phyloP scores from a whole-genome alignment of 2,888 invertebrate genomes.

The Ctena decussata region DNA sequence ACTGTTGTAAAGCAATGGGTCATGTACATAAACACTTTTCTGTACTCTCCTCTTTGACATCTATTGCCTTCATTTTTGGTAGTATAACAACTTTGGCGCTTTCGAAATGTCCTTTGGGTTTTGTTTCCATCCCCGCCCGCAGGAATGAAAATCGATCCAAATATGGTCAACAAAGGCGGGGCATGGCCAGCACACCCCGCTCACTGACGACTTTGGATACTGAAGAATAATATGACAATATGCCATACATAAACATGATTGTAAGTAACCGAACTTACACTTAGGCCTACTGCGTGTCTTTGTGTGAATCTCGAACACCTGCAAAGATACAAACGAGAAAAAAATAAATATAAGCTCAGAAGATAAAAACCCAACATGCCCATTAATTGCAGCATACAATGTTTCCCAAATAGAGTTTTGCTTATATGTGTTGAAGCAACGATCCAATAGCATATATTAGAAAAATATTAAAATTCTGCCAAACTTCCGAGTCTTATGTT shows the following conservation, averaged over 20 bases:
- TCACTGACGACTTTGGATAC: neutral
- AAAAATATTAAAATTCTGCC: too few species aligned
- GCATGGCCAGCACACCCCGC: neutral
- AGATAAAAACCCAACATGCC: too few species aligned
- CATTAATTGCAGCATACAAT: too few species aligned
- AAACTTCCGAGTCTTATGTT: too few species aligned
- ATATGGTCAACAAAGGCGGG: neutral
- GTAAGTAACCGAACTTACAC: conserved; percentile 79
- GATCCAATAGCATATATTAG: too few species aligned
- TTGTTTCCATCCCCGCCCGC: conserved; percentile 42
- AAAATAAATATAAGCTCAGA: too few species aligned
- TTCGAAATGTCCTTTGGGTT: neutral
- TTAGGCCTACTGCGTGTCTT: conserved; percentile 81
- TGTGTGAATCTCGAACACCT: conserved; percentile 70
- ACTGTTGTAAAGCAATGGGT: neutral
- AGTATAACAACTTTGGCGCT: neutral
- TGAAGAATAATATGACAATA: conserved; percentile 78
- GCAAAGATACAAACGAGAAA: conserved; percentile 44
- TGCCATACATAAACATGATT: conserved; percentile 79
- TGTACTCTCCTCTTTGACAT: neutral
- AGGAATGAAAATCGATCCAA: conserved; percentile 12
- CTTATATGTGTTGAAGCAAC: too few species aligned
- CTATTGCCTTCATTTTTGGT: neutral
- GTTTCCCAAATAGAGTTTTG: too few species aligned
- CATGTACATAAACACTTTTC: neutral